Base-by-base conservation (phyloP, 2,888 invertebrate species). In the Ectropis crepuscularia region DNA sequence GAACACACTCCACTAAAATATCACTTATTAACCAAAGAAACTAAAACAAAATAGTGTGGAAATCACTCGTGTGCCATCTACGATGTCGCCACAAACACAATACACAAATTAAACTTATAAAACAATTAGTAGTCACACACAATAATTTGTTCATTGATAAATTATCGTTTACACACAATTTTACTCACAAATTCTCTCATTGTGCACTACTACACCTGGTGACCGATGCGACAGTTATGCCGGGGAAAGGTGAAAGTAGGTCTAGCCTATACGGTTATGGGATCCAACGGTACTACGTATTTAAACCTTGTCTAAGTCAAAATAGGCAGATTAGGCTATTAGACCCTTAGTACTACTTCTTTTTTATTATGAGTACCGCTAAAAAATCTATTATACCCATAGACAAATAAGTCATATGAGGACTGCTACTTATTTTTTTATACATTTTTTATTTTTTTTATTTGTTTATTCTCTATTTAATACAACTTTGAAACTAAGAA, bases 191-290 rank as follows among this genome's bases (percentile, higher is more conserved):
- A 83, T 39, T 85, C 83, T 69, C 74, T 73, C 79, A 81, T 83
- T 64, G 69, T 71, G 54, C 63, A 72, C 72, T 57, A 69, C 67
- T 59, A 62, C 60, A 59, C 69, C 64, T 53, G 39, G 58, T 42
- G 55, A 68, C 45, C 53, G 60, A 51, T 68, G 62, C 71, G 78
- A 81, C 82, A 78, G 76, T 82, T 79, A 76, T 77, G 71, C 68
- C 69, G 71, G 69, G 62, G 63, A 68, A 63, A 60, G 77, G 88
- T 82, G 88, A 88, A 88, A 88, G 88, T 86, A 72, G 83, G 82
- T 55, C 87, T 45, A 45, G 61, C 70, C 60, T 61, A 63, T 57
- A 58, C 47, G 38, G 41, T 53, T 63, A 61, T 49, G 53, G 58
- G 64, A 53, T 37, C 41, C 54, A 42, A 50, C 46, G 45, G 43